Evolutionary conservation across 2,888 invertebrate species (phyloP), one percentile per base, ranked within the genome.

Genomic region (Stenurella melanura): DNA sequence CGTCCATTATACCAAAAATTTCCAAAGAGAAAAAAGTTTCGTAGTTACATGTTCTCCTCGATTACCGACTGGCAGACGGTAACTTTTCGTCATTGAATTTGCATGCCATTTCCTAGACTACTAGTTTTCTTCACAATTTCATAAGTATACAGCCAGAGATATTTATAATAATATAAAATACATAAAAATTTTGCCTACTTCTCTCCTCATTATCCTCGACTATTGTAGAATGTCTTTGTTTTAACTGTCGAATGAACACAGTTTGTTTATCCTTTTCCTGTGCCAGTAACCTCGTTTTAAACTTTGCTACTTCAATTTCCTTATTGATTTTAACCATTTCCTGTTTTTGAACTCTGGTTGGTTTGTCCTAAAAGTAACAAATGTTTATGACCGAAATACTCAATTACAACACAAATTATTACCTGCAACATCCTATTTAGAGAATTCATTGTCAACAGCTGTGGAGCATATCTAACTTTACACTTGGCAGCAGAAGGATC

Each of bases 161-260:
- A n/a, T n/a, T n/a, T n/a, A n/a, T n/a, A n/a, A n/a, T n/a, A n/a
- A n/a, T n/a, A n/a, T n/a, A n/a, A n/a, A n/a, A n/a, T n/a, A n/a
- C n/a, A n/a, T n/a, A n/a, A n/a, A n/a, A n/a, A n/a, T n/a, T n/a
- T n/a, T n/a, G n/a, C 78, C 89, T 89, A 94, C 94, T 93, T 85
- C 91, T 91, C 87, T 94, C 93, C 85, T 93, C 93, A 86, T 95
- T 95, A 80, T 93, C 91, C 83, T 96, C 94, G 54, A 92, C 91
- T 66, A 95, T 87, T 73, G 91, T 91, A 57, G 92, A 91, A 80
- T 93, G 92, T 84, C 90, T 92, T 85, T 93, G 92, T 88, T 94
- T 94, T 81, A 95, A 90, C 81, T 92, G 90, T 82, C 93, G 90
- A 77, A 95, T 90, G 82, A 92, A 91, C 0, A 91, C 92, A 79